Conservation (phyloP, 2,797 vertebrate species). For the Syncerus caffer region DNA sequence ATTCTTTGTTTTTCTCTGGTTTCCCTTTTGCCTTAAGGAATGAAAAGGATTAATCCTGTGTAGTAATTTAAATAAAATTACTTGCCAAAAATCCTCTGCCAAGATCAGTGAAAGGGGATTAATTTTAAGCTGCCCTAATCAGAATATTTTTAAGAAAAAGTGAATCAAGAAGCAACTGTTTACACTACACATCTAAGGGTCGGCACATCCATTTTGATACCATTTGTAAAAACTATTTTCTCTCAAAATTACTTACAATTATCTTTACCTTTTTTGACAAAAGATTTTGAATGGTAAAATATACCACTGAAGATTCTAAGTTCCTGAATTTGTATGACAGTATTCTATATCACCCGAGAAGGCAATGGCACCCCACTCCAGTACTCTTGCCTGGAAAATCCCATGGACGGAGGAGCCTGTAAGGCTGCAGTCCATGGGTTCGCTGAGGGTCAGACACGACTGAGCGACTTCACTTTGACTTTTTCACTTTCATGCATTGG, state of each 20-base stretch:
- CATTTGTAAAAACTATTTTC: not conserved
- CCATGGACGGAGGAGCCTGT: too few relatives aligned
- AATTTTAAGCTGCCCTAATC: slow-evolving; percentile 89
- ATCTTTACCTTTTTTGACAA: not conserved
- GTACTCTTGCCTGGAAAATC: too few relatives aligned
- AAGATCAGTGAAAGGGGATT: slow-evolving; percentile 92
- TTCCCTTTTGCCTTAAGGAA: slow-evolving; percentile 85
- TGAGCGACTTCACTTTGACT: too few relatives aligned
- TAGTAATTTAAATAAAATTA: slow-evolving; percentile 92
- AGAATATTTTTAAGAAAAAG: slow-evolving; percentile 76
- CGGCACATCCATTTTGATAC: not conserved
- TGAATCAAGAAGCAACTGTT: slow-evolving; percentile 74
- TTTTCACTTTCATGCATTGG: too few relatives aligned
- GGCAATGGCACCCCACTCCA: too few relatives aligned
- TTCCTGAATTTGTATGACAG: not conserved
- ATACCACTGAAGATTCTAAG: not conserved
- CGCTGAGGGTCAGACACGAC: too few relatives aligned
- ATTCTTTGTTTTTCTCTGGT: slow-evolving; percentile 86
- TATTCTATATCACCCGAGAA: not conserved
- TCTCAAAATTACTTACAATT: slow-evolving; percentile 31
- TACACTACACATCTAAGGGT: slow-evolving; percentile 32
- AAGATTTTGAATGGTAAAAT: not conserved
- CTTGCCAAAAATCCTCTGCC: slow-evolving; percentile 86
- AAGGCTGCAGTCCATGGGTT: too few relatives aligned
- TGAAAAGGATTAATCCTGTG: slow-evolving; percentile 89